These are phyloP conservation scores for Galeruca laticollis DNA, from an alignment of 2,888 invertebrate genomes.

Conservation along the genomic window DNA sequence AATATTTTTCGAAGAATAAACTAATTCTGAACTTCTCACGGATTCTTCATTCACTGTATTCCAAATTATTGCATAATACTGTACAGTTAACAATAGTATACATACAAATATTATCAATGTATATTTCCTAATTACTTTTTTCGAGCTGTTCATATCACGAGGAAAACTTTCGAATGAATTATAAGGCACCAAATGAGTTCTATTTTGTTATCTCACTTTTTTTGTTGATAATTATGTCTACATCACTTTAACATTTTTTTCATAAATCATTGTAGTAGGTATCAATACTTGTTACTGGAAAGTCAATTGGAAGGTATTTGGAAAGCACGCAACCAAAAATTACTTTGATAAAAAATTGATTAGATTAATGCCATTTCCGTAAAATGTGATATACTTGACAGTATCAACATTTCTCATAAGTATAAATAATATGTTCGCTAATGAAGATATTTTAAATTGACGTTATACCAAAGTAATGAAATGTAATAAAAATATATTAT, in stretches of 20 bases:
- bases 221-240: not conserved
- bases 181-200: not conserved
- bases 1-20: not conserved
- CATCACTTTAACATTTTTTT: not conserved
- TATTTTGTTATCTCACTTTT: not conserved
- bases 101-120: not conserved
- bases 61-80: not conserved
- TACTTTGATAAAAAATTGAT: not conserved
- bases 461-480: no score
- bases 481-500: no score
- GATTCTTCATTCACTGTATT: not conserved
- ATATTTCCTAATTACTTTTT: not conserved
- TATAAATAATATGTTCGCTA: not conserved
- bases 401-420: not conserved
- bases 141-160: not conserved
- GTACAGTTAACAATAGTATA: not conserved
- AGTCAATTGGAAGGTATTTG: no score
- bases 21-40: slow-evolving; percentile 4
- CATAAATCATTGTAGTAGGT: not conserved
- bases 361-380: not conserved
- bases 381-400: not conserved
- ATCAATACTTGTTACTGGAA: no score
- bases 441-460: no score
- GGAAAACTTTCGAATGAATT: not conserved
- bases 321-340: not conserved